These are phyloP conservation scores for Pseudochromis fuscus DNA, from an alignment of 2,797 vertebrate species.

Conservation along the genomic window DNA sequence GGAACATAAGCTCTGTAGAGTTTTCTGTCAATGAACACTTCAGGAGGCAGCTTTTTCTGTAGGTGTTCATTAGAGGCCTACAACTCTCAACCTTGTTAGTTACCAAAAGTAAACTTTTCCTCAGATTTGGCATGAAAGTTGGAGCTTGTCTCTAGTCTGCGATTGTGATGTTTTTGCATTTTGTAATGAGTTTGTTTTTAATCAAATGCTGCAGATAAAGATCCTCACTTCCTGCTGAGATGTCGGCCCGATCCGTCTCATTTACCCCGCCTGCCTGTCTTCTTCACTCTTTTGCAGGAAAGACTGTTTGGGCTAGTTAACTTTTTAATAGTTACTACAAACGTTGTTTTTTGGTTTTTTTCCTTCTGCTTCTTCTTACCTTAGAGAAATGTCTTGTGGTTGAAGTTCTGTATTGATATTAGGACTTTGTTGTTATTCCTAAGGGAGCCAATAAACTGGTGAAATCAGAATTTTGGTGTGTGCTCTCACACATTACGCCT, in stretches of 20 bases:
- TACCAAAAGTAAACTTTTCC: slow-evolving; percentile 43
- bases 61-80: slow-evolving; percentile 32
- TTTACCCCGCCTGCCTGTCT: slow-evolving; percentile 19
- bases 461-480: neutral
- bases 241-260: slow-evolving; percentile 21
- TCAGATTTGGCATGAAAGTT: slow-evolving; percentile 35
- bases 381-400: slow-evolving; percentile 12
- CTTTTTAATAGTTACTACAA: slow-evolving; percentile 31
- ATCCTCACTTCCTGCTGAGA: slow-evolving; percentile 4
- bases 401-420: slow-evolving; percentile 19
- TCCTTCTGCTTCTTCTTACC: neutral
- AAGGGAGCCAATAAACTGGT: neutral
- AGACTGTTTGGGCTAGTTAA: slow-evolving; percentile 37
- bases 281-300: slow-evolving; percentile 2
- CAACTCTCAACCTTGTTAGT: slow-evolving; percentile 33
- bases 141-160: slow-evolving; percentile 7
- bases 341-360: slow-evolving; percentile 6
- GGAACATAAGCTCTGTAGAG: slow-evolving; percentile 14
- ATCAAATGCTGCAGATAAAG: slow-evolving; percentile 14
- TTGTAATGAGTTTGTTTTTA: slow-evolving; percentile 9
- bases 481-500: neutral
- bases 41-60: neutral
- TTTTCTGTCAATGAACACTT: slow-evolving; percentile 39
- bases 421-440: slow-evolving; percentile 19
- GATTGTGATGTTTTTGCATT: neutral